Base-by-base conservation (phyloP, 1,140 invertebrate genomes). In the Platyura marginata region DNA sequence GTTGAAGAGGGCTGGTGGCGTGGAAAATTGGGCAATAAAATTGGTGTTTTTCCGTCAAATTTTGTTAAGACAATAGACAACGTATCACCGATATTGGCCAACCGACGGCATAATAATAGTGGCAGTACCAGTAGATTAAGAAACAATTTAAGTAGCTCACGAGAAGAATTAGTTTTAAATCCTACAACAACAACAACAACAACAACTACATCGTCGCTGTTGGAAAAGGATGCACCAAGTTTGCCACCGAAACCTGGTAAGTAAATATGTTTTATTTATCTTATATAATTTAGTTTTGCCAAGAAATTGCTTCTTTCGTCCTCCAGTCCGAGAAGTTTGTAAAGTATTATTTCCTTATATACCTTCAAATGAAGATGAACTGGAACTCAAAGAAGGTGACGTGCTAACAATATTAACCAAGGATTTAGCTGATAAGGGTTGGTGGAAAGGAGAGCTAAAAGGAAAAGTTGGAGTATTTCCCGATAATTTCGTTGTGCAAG, bases 371-470 rank as follows among this genome's bases (percentile, higher is more conserved):
- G 84, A 90, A 15, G 94, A 98, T 66, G 94, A 98, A 64, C 63
- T 98, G 44, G 80, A 79, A 2, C 63, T 98, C 22, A 74, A 71
- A 45, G 85, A 91, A 60, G 91, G 89, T 22, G 90, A 98, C 53
- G 69, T 94, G 15, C 81, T 98, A 46, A 84, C 75, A 6, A 70
- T 97, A 43, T 61, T 97, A 25, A 80, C 75, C 22, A 87, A 79
- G 68, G 80, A 94, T 51, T 76, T 85, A 29, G 84, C 86, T 36
- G 94, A 98, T 63, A 80, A 85, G 47, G 90, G 90, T 33, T 97
- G 92, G 94, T 98, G 92, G 92, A 80, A 81, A 61, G 94, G 93
- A 39, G 92, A 98, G 66, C 51, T 93, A 0, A 75, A 79, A 48
- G 92, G 91, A 21, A 75, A 77, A 57, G 64, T 87, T 41, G 94